Conservation (phyloP, 2,888 invertebrate species). For the Phorcus lineatus region DNA sequence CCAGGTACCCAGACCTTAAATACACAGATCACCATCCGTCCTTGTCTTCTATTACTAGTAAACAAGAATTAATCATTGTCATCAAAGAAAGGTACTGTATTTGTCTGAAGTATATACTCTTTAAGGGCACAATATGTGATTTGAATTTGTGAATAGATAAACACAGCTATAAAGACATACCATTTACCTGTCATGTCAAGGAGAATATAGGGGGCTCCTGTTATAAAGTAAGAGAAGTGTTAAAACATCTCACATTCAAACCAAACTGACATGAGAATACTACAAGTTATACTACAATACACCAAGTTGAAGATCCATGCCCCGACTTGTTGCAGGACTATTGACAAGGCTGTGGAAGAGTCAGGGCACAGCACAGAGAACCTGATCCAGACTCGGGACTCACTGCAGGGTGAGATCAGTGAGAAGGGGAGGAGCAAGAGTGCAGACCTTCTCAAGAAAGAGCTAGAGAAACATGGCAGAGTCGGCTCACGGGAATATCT, state of each 20-base stretch:
- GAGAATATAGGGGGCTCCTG: neutral
- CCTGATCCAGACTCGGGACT: constrained; percentile 65
- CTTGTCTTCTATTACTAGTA: too few species aligned
- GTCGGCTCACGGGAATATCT: constrained; percentile 63
- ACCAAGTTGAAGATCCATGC: too few species aligned
- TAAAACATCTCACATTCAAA: too few species aligned
- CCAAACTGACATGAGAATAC: too few species aligned
- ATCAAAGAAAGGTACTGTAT: too few species aligned
- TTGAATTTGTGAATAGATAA: too few species aligned
- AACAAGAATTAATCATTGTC: too few species aligned
- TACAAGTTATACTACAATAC: too few species aligned
- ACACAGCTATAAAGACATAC: too few species aligned
- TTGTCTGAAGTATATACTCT: too few species aligned
- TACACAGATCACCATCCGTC: neutral
- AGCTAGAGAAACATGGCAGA: constrained; percentile 69
- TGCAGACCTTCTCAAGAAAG: constrained; percentile 67
- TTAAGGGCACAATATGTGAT: too few species aligned
- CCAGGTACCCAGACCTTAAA: constrained; percentile 45
- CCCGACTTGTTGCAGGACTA: neutral
- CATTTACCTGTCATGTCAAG: too few species aligned
- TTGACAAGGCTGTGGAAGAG: constrained; percentile 64
- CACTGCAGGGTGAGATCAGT: constrained; percentile 62
- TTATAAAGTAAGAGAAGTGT: neutral
- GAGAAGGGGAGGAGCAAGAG: constrained; percentile 67
- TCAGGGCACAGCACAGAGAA: constrained; percentile 62